These are phyloP conservation scores for Anneissia japonica DNA, from an alignment of 35 echinoderm and acorn worm genomes.

Conservation along the genomic window DNA sequence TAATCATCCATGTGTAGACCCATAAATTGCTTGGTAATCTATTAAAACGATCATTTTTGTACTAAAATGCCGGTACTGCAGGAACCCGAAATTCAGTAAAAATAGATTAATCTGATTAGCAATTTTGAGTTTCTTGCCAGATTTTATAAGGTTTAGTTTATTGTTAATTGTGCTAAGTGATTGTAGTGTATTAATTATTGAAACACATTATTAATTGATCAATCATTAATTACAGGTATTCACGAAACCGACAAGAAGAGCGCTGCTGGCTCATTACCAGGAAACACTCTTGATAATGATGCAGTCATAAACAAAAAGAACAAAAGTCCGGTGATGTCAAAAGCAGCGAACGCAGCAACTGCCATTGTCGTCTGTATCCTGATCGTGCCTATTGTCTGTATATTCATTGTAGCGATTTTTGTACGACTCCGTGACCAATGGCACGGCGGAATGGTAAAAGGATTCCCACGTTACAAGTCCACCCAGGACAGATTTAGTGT, in stretches of 20 bases:
- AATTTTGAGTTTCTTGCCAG: too few relatives aligned
- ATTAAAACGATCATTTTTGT: too few relatives aligned
- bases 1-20: too few relatives aligned
- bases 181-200: background rate
- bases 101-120: too few relatives aligned
- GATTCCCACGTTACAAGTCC: conserved; percentile 4
- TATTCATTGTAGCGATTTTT: conserved; percentile 71
- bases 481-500: conserved; percentile 63
- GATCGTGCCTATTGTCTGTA: conserved; percentile 79
- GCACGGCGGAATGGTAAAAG: conserved; percentile 18
- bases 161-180: too few relatives aligned
- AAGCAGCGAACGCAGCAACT: conserved; percentile 27
- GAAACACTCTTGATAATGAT: background rate
- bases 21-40: too few relatives aligned
- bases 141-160: too few relatives aligned
- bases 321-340: background rate
- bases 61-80: too few relatives aligned
- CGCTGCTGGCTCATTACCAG: background rate
- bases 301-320: conserved; percentile 5
- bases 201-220: background rate
- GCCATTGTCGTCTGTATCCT: conserved; percentile 73
- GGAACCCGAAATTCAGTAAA: too few relatives aligned
- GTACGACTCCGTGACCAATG: conserved; percentile 81
- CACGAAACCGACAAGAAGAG: background rate
- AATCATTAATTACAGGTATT: conserved; percentile 7